A percentile compares a stretch with the other conserved stretches of the same genome.
Evolutionary conservation across 1,140 invertebrate genomes (phyloP).

Genomic region (Centruroides vittatus): DNA sequence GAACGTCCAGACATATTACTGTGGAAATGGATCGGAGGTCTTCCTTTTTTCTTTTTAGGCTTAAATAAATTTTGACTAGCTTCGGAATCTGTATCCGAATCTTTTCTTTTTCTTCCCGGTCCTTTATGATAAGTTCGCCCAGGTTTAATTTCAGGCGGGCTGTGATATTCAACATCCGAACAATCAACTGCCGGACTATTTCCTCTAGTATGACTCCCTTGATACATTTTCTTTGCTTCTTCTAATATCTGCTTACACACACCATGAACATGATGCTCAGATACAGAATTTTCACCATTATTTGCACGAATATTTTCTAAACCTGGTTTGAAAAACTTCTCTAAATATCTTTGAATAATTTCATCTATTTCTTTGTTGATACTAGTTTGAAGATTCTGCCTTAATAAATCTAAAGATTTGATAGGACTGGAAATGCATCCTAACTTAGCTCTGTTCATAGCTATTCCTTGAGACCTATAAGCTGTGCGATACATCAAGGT

Average conservation of each 20-base stretch:
- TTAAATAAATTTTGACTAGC: conserved; percentile 22
- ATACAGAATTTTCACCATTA: conserved; percentile 52
- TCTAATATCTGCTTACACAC: conserved; percentile 61
- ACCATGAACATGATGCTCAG: conserved; percentile 54
- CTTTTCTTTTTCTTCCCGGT: conserved; percentile 42
- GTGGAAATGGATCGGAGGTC: conserved; percentile 22
- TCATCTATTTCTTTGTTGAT: conserved; percentile 61
- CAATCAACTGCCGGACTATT: conserved; percentile 26
- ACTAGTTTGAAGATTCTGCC: conserved; percentile 54
- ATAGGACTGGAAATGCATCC: conserved; percentile 36
- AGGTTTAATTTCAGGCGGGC: conserved; percentile 15
- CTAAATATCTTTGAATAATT: conserved; percentile 22
- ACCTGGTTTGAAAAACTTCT: conserved; percentile 50
- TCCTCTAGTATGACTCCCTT: conserved; percentile 18
- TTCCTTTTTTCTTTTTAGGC: conserved; percentile 25
- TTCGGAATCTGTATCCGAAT: conserved; percentile 43
- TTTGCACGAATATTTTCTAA: conserved; percentile 61
- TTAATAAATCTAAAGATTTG: conserved; percentile 54
- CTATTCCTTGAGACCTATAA: conserved; percentile 15
- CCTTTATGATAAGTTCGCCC: conserved; percentile 31
- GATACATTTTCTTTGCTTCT: conserved; percentile 35
- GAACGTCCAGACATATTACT: conserved; percentile 24
- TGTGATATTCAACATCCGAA: conserved; percentile 23
- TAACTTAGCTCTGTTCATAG: conserved; percentile 11
- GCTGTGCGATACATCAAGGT: conserved; percentile 12